Percentiles rank a stretch among this genome's conserved stretches.
Evolutionary conservation across 2,888 invertebrate species (phyloP).

Genomic region (Sphecodes monilicornis): DNA sequence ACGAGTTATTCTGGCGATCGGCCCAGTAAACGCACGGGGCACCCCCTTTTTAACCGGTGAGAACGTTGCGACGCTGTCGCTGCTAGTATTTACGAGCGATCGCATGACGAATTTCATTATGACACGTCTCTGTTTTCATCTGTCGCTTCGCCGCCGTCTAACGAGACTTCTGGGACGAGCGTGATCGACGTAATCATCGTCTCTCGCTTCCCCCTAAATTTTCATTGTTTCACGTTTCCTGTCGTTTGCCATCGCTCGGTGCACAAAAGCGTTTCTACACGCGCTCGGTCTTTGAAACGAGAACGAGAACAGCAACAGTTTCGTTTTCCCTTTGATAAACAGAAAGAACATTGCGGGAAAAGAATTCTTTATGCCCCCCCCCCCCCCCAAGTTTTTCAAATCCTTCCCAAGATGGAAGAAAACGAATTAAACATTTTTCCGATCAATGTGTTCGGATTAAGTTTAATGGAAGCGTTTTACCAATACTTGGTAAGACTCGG

Average conservation of each 20-base stretch:
- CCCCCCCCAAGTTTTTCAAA: not conserved
- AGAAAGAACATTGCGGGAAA: not conserved
- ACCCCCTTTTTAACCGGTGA: conserved; percentile 33
- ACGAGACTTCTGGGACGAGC: not conserved
- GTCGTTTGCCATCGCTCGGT: not conserved
- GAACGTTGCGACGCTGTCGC: conserved; percentile 24
- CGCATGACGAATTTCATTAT: conserved; percentile 18
- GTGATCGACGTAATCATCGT: not conserved
- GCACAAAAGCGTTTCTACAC: not conserved
- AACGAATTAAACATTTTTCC: not conserved
- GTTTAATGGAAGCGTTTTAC: no score
- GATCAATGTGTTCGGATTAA: no score
- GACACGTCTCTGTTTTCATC: not conserved
- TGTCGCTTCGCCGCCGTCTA: not conserved
- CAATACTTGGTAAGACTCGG: no score
- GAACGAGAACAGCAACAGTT: not conserved
- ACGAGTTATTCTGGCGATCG: conserved; percentile 63
- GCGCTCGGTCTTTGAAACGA: not conserved
- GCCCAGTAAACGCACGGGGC: conserved; percentile 40
- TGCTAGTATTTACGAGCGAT: conserved; percentile 17
- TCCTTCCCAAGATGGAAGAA: not conserved
- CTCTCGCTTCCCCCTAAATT: not conserved
- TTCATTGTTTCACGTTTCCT: not conserved
- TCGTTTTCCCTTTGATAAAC: not conserved
- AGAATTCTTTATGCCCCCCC: not conserved